These are phyloP conservation scores for Andrena minutula DNA, from an alignment of 2,888 invertebrate genomes.

Conservation along the genomic window DNA sequence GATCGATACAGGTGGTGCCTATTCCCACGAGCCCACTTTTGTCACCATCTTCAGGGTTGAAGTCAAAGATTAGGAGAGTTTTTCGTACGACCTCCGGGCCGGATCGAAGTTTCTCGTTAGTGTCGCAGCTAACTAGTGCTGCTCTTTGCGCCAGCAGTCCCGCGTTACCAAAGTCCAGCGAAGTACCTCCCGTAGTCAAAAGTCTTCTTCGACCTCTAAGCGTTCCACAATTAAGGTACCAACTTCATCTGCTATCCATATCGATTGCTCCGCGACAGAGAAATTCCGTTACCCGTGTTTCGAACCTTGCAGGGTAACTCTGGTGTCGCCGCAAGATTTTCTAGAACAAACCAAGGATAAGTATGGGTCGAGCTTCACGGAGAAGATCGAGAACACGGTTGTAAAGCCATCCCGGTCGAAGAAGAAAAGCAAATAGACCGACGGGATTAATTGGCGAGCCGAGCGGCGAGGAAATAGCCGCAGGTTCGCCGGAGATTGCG, in stretches of 20 bases:
- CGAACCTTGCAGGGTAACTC: slow-evolving; percentile 79
- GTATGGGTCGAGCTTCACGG: slow-evolving; percentile 74
- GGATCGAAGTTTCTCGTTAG: slow-evolving; percentile 86
- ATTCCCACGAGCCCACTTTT: slow-evolving; percentile 70
- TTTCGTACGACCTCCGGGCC: slow-evolving; percentile 87
- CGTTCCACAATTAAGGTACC: slow-evolving; percentile 86
- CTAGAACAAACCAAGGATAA: slow-evolving; percentile 77
- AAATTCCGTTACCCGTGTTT: not conserved
- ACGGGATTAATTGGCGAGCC: not conserved
- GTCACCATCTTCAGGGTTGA: slow-evolving; percentile 84
- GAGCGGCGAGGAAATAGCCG: not conserved
- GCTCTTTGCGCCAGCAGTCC: slow-evolving; percentile 88
- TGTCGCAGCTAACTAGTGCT: slow-evolving; percentile 87
- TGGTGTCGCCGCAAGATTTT: slow-evolving; percentile 79
- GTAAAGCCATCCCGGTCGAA: slow-evolving; percentile 84
- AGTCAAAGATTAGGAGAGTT: slow-evolving; percentile 87
- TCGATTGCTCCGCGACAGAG: not conserved
- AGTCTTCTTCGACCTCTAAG: slow-evolving; percentile 87
- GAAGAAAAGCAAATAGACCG: slow-evolving; percentile 85
- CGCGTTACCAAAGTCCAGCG: slow-evolving; percentile 86
- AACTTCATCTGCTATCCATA: not conserved
- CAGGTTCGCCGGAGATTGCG: not conserved
- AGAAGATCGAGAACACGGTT: slow-evolving; percentile 79
- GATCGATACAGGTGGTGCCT: slow-evolving; percentile 76
- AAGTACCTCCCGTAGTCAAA: slow-evolving; percentile 86